phyloP scores from a whole-genome alignment of 1,140 invertebrate genomes.

The Diploscapter pachys region DNA sequence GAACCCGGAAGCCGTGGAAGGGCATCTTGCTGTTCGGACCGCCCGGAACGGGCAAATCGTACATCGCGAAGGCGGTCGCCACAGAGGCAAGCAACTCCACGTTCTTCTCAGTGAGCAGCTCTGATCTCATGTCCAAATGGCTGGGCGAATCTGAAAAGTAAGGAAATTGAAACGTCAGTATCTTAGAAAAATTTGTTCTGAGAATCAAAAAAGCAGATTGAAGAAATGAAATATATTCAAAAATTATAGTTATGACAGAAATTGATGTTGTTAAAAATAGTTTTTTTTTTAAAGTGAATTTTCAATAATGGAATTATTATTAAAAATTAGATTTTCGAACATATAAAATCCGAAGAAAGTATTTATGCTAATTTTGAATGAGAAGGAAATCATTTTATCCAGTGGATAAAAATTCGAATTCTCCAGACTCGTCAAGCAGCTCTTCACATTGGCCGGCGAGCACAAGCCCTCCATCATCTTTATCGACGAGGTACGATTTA shows the following conservation, averaged over 20 bases:
- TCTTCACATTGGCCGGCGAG: constrained; percentile 88
- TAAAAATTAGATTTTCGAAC: no score
- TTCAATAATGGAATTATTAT: no score
- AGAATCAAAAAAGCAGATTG: no score
- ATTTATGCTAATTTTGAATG: no score
- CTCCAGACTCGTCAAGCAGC: constrained; percentile 85
- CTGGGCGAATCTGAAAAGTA: constrained; percentile 90
- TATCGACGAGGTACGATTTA: constrained; percentile 73
- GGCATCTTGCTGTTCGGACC: constrained; percentile 98
- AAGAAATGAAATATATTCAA: no score
- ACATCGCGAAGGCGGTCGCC: constrained; percentile 92
- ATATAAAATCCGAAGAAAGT: no score
- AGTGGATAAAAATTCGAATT: no score
- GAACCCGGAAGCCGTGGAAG: constrained; percentile 90
- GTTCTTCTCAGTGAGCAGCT: constrained; percentile 97
- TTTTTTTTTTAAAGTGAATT: no score
- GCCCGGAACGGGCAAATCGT: constrained; percentile 99
- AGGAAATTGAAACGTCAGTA: constrained; percentile 67
- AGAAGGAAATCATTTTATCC: no score
- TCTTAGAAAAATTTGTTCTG: no score
- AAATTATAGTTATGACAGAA: no score
- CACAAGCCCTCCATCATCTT: constrained; percentile 98
- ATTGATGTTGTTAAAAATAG: no score
- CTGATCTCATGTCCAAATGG: constrained; percentile 98
- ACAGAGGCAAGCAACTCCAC: constrained; percentile 80